Evolutionary conservation across 2,797 vertebrate genomes (phyloP).

Genomic region (Heterohyrax brucei): DNA sequence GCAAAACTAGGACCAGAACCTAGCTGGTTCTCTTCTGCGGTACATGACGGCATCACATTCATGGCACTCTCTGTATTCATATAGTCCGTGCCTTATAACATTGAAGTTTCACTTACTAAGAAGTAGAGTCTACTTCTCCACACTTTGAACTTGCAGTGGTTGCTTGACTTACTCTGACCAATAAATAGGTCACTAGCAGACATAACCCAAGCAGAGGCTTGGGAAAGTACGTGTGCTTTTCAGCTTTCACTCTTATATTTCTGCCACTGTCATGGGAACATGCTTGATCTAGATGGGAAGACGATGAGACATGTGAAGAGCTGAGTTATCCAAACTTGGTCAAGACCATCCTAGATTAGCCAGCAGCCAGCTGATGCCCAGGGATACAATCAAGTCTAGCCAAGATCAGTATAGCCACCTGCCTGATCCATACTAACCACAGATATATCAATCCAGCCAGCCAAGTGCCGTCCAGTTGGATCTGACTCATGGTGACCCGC

Average conservation of each 20-base stretch:
- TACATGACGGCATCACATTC: not conserved
- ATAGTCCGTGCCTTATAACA: not conserved
- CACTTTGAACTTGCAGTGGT: not conserved
- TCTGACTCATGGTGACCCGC: not conserved
- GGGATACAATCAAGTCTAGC: not conserved
- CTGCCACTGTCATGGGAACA: not conserved
- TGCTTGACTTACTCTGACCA: slow-evolving; percentile 7
- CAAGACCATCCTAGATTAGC: not conserved
- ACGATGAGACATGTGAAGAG: not conserved
- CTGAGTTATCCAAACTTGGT: not conserved
- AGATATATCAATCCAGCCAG: not conserved
- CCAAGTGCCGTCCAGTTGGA: too few relatives aligned
- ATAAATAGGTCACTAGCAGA: slow-evolving; percentile 26
- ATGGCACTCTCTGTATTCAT: not conserved
- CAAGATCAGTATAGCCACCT: not conserved
- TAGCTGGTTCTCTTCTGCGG: not conserved
- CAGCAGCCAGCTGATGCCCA: not conserved
- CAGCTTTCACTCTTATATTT: slow-evolving; percentile 25
- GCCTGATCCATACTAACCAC: not conserved
- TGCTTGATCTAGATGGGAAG: not conserved
- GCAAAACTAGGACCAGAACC: not conserved
- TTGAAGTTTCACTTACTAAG: not conserved
- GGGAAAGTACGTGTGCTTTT: not conserved
- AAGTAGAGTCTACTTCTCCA: not conserved
- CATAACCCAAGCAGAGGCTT: not conserved